Base-by-base conservation (phyloP, 1,140 invertebrate genomes). In the Drosophila kohkoa region DNA sequence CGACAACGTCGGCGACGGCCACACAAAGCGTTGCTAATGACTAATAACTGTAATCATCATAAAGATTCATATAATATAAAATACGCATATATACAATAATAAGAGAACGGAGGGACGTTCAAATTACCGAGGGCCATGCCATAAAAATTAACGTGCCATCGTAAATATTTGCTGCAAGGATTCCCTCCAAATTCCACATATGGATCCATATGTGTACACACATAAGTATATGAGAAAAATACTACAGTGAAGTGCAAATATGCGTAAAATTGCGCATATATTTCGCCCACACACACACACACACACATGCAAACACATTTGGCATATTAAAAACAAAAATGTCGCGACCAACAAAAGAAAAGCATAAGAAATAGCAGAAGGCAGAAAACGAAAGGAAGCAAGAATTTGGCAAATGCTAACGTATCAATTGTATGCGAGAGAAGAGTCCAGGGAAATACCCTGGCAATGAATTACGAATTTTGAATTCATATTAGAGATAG, bases 131-230 rank as follows among this genome's bases (percentile, higher is more conserved):
- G 60, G 52, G 54, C 64, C 72, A 83, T 83, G 85, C 73, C 83
- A 89, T 88, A 77, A 89, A 88, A 89, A 88, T 88, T 89, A 88
- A 88, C 80, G 83, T 74, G 59, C 16, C 43, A 62, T 87, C 85
- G 85, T 88, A 83, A 88, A 88, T 87, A 89, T 83, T 49, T 75
- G 51, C 49, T 13, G 46, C 60, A 25, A 25, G 32, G 20, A 11
- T 10, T 49, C 16, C 38, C 4, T n/a, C 16, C 13, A 32, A 64
- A 46, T 60, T 35, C 5, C 28, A 73, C 58, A 54, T 79, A 41
- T 30, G 60, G 51, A 48, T 70, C 13, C 55, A 57, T 65, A 66
- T 49, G 46, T 55, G 20, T 25, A 25, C 20, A 25, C 20, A 30
- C 16, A 28, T 35, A 20, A 20, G 25, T 13, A 67, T 77, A 15